Base-by-base conservation (phyloP, 2,113 vertebrate species). In the Theropithecus gelada region DNA sequence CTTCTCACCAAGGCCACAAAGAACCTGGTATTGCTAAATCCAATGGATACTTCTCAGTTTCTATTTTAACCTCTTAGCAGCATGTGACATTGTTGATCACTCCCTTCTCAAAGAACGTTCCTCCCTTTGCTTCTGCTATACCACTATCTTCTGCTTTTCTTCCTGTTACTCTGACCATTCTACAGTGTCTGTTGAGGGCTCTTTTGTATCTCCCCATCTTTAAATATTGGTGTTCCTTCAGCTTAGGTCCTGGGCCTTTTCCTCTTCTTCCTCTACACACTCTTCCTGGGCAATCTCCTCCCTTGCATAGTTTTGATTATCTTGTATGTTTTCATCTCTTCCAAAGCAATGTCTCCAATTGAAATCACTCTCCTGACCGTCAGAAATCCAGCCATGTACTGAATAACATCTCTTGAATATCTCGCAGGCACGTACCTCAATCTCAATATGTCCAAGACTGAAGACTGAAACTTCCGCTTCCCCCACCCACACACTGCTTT, bases 401-500 rank as follows among this genome's bases (percentile, higher is more conserved):
- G 57, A 78, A 8, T 12, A 57, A 6, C 32, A 64, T 48, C 72
- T 64, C 35, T 84, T 17, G 8, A 5, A 27, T 57, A 4, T 64
- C 38, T 59, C 23, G n/a, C 17, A 18, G 38, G 23, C 18, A 45
- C 10, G 0, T 72, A 57, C 18, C 11, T 79, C n/a, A 45, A 2
- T 27, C 90, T 59, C 38, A 59, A 4, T 4, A 10, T 76, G 35
- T 32, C 32, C 40, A 35, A n/a, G 76, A 70, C 48, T 45, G 40
- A 88, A 93, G 55, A 12, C 6, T 27, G 18, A 52, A n/a, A 83
- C 14, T 38, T 35, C 25, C 22, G 11, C 59, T 35, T 48, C 13
- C 48, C 55, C 17, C 0, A 25, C 30, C 12, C 48, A 0, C 50
- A 3, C 1, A 9, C 52, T 80, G n/a, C 38, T 27, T 79, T n/a